Percentiles rank a stretch among this genome's conserved stretches.
Evolutionary conservation across 2,888 invertebrate genomes (phyloP).

Genomic region (Plagodis pulveraria): DNA sequence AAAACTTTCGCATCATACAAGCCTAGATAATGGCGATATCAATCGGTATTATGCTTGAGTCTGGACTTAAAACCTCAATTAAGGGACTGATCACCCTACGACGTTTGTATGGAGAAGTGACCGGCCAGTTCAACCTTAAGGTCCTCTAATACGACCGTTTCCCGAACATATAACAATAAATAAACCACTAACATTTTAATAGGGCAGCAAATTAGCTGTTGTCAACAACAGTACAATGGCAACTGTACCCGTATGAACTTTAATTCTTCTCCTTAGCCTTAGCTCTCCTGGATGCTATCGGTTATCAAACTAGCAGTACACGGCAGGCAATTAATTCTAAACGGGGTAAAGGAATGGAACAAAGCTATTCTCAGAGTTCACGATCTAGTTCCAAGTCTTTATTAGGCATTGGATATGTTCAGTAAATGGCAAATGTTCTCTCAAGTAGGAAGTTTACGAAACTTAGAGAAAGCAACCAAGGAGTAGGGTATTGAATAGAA

Average conservation of each 20-base stretch:
- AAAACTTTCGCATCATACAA: no score
- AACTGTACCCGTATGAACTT: constrained; percentile 3
- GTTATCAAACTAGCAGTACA: constrained; percentile 26
- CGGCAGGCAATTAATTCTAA: constrained; percentile 59
- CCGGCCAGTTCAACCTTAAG: no score
- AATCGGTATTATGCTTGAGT: no score
- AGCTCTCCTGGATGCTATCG: constrained; percentile 30
- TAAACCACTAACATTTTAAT: no score
- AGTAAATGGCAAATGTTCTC: constrained; percentile 71
- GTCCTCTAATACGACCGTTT: no score
- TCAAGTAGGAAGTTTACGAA: constrained; percentile 70
- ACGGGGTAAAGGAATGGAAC: constrained; percentile 53
- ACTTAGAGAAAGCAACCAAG: constrained; percentile 72
- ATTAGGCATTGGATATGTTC: constrained; percentile 66
- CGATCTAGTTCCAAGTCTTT: constrained; percentile 61
- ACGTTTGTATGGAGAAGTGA: no score
- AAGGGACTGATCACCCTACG: no score
- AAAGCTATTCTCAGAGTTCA: constrained; percentile 60
- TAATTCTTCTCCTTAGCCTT: constrained; percentile 20
- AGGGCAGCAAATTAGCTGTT: no score
- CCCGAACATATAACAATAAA: no score
- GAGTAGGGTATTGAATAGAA: constrained; percentile 64
- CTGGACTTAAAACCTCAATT: no score
- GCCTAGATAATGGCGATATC: no score
- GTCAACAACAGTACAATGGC: no score